Percentiles rank a stretch among this genome's conserved stretches.
These are phyloP conservation scores for Leptopilina boulardi DNA, from an alignment of 1,140 invertebrate species.

Conservation along the genomic window DNA sequence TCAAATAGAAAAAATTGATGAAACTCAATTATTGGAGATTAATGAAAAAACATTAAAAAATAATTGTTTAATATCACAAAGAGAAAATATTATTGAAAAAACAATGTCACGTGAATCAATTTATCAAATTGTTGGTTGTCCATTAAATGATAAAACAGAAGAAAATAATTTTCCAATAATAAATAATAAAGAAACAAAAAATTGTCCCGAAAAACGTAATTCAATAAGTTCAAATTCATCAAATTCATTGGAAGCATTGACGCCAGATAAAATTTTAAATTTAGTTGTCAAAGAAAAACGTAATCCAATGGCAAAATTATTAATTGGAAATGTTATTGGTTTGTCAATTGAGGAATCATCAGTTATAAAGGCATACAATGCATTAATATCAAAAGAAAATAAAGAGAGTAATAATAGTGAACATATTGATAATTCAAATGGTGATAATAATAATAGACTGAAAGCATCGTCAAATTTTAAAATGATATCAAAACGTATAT, in stretches of 20 bases:
- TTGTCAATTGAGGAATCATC: slow-evolving; percentile 59
- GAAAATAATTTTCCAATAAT: not conserved
- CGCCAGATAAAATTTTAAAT: slow-evolving; percentile 68
- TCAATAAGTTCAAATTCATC: slow-evolving; percentile 21
- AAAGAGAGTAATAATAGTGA: slow-evolving; percentile 46
- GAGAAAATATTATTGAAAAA: not conserved
- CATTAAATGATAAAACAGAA: slow-evolving; percentile 4
- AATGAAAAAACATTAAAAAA: not conserved
- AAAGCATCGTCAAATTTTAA: slow-evolving; percentile 28
- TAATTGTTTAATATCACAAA: not conserved
- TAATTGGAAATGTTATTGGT: slow-evolving; percentile 72
- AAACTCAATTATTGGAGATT: not conserved
- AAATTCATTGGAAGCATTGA: slow-evolving; percentile 58
- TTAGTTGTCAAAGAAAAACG: slow-evolving; percentile 66
- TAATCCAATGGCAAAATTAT: slow-evolving; percentile 68
- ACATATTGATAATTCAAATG: slow-evolving; percentile 5
- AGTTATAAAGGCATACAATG: slow-evolving; percentile 58
- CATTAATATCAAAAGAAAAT: slow-evolving; percentile 48
- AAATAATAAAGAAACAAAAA: not conserved
- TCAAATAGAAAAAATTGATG: not conserved
- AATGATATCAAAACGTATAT: slow-evolving; percentile 18
- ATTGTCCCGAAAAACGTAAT: slow-evolving; percentile 4
- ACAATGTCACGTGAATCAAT: not conserved
- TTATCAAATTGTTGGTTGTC: slow-evolving; percentile 8
- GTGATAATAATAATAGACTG: not conserved